Conservation (phyloP, 1,140 invertebrate genomes). For the Psix sp. region DNA sequence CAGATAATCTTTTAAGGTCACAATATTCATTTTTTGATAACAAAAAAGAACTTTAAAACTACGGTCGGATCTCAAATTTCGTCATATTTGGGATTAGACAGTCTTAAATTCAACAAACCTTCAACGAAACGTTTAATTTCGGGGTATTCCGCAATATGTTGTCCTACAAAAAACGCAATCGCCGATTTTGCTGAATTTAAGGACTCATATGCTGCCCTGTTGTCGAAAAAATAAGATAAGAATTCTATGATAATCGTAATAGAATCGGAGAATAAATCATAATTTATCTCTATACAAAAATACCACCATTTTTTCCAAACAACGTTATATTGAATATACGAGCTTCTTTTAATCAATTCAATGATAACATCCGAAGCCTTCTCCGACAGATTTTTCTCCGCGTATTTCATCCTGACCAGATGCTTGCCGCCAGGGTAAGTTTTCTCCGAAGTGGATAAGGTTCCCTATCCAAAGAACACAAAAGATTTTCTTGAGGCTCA, state of each 20-base stretch:
- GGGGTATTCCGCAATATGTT: neutral
- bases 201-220: neutral
- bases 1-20: constrained; percentile 1
- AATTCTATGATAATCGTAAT: constrained; percentile 4
- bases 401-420: constrained; percentile 8
- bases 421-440: constrained; percentile 27
- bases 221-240: constrained; percentile 6
- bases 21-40: neutral
- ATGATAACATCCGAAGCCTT: constrained; percentile 7
- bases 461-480: neutral
- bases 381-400: neutral
- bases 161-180: neutral
- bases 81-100: constrained; percentile 6
- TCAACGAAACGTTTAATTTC: constrained; percentile 7
- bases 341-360: constrained; percentile 12
- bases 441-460: constrained; percentile 1
- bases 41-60: constrained; percentile 1
- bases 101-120: constrained; percentile 8
- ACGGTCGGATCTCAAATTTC: constrained; percentile 1
- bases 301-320: too few relatives aligned
- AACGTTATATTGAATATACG: constrained; percentile 14
- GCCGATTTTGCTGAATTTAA: constrained; percentile 12
- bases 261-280: constrained; percentile 1
- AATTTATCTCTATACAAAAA: neutral
- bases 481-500: neutral